phyloP scores from a whole-genome alignment of 2,113 vertebrate genomes.

The Nothobranchius kuhntae region DNA sequence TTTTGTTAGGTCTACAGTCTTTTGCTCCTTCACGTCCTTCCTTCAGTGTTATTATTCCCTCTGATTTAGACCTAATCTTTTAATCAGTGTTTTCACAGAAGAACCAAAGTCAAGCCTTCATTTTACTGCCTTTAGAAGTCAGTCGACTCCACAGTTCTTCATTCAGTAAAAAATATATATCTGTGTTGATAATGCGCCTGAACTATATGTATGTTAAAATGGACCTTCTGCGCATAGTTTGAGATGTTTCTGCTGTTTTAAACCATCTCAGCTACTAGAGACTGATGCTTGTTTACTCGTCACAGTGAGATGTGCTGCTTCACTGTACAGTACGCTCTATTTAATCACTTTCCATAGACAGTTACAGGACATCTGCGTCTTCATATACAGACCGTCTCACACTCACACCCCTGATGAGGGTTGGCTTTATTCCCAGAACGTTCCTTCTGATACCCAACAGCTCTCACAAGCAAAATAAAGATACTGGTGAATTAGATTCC shows the following conservation, averaged over 20 bases:
- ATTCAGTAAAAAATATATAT: neutral
- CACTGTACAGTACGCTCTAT: conserved; percentile 35
- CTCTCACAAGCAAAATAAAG: neutral
- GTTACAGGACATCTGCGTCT: conserved; percentile 56
- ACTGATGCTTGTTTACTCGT: conserved; percentile 4
- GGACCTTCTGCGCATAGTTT: conserved; percentile 1
- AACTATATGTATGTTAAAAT: conserved; percentile 18
- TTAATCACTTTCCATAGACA: conserved; percentile 40
- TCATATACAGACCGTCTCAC: conserved; percentile 23
- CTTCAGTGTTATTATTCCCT: neutral
- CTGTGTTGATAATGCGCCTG: neutral
- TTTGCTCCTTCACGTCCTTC: neutral
- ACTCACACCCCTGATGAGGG: conserved; percentile 7
- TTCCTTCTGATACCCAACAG: conserved; percentile 32
- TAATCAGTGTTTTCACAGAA: conserved; percentile 38
- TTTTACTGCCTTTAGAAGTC: conserved; percentile 19
- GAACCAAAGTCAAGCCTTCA: neutral
- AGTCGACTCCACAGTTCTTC: neutral
- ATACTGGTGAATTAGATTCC: no score
- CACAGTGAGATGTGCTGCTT: conserved; percentile 11
- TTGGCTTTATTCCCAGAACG: conserved; percentile 60
- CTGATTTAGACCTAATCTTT: conserved; percentile 29
- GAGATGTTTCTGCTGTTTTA: neutral
- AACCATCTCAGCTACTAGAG: conserved; percentile 2
- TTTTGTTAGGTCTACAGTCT: conserved; percentile 23